A percentile compares a stretch with the other conserved stretches of the same genome.
Conservation (phyloP, 2,888 invertebrate genomes). For the Parasteatoda lunata region DNA sequence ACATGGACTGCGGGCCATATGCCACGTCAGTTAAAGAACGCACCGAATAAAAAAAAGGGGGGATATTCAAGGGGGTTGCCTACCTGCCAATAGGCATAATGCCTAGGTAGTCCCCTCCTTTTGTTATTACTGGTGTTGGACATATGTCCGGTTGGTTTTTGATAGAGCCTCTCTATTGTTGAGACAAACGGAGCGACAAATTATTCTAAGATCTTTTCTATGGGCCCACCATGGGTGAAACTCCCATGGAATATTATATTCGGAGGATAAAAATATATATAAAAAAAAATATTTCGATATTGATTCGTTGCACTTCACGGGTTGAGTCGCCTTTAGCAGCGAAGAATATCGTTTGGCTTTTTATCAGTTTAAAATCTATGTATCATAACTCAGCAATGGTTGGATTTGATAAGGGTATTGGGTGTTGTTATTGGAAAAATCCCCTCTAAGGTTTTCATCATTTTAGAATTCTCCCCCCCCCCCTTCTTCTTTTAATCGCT, state of each 20-base stretch:
- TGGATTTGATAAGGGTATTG: no score
- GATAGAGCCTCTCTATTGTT: constrained; percentile 42
- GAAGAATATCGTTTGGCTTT: not conserved
- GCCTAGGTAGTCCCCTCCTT: constrained; percentile 31
- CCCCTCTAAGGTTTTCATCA: no score
- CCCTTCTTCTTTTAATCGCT: no score
- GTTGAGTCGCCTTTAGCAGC: not conserved
- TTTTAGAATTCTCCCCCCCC: no score
- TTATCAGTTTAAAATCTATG: not conserved
- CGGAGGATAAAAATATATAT: not conserved
- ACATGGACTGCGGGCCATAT: constrained; percentile 46
- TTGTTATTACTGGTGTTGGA: constrained; percentile 63
- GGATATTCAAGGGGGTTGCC: not conserved
- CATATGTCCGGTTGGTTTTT: constrained; percentile 66
- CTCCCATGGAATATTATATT: constrained; percentile 44
- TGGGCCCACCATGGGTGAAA: constrained; percentile 41
- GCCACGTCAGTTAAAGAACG: constrained; percentile 46
- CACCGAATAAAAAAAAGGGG: constrained; percentile 5
- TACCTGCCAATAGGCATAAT: constrained; percentile 28
- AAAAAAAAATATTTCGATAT: not conserved
- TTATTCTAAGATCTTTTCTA: constrained; percentile 56
- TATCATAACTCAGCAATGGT: no score
- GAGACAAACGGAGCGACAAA: constrained; percentile 59
- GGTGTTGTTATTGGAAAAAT: no score
- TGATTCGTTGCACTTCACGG: constrained; percentile 33